A percentile compares a stretch with the other conserved stretches of the same genome.
These are phyloP conservation scores for Pseudorasbora parva DNA, from an alignment of 2,113 vertebrate species.

Conservation along the genomic window DNA sequence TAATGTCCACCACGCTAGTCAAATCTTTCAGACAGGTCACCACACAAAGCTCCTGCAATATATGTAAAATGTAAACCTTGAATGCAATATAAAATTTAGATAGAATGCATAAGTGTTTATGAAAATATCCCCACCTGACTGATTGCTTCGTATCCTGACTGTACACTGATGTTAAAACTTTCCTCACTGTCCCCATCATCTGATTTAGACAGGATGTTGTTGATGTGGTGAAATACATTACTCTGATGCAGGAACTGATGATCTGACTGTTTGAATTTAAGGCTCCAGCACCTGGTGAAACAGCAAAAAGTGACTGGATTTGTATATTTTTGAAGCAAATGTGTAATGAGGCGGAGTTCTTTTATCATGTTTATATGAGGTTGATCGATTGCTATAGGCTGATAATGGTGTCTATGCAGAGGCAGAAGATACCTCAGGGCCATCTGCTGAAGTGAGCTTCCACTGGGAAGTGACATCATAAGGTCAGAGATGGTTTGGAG, in stretches of 20 bases:
- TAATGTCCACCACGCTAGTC: constrained; percentile 95
- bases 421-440: constrained; percentile 84
- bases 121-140: constrained; percentile 81
- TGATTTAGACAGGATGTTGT: constrained; percentile 98
- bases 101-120: neutral
- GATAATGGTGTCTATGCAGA: neutral
- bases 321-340: neutral
- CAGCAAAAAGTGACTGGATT: neutral
- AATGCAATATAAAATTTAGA: neutral
- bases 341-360: too few species aligned
- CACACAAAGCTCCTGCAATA: constrained; percentile 87
- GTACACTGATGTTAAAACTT: constrained; percentile 96
- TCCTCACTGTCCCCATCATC: constrained; percentile 98
- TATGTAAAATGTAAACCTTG: neutral
- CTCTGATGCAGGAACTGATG: constrained; percentile 99
- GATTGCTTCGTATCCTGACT: constrained; percentile 96
- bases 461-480: constrained; percentile 98
- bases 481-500: constrained; percentile 99
- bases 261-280: constrained; percentile 99
- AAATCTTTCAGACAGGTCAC: constrained; percentile 95
- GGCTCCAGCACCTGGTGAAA: constrained; percentile 91
- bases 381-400: too few species aligned
- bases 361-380: too few species aligned
- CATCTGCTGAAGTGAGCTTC: constrained; percentile 98
- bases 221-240: constrained; percentile 99